A percentile compares a stretch with the other conserved stretches of the same genome.
Conservation (phyloP, 2,888 invertebrate genomes). For the Tiliacea aurago region DNA sequence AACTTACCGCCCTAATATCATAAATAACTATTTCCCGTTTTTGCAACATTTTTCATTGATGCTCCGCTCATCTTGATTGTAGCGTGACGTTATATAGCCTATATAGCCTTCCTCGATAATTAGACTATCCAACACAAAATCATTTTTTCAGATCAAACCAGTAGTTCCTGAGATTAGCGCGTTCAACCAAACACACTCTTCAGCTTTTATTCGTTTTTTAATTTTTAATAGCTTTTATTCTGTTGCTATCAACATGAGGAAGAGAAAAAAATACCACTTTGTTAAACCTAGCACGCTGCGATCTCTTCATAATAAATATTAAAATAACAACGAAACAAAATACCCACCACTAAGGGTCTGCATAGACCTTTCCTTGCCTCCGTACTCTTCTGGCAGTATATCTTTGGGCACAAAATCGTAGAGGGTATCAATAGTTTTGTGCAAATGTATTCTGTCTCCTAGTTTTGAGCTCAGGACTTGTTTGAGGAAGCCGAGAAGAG, state of each 20-base stretch:
- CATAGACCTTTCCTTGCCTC: slow-evolving; percentile 73
- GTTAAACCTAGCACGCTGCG: neutral
- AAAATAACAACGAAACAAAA: neutral
- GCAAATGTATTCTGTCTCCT: slow-evolving; percentile 68
- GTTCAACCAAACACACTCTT: too few relatives aligned
- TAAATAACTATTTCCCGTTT: too few relatives aligned
- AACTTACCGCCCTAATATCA: too few relatives aligned
- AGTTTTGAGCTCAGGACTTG: slow-evolving; percentile 76
- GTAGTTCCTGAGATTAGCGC: too few relatives aligned
- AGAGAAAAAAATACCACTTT: neutral
- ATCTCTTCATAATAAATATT: neutral
- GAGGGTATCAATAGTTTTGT: slow-evolving; percentile 69
- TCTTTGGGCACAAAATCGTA: slow-evolving; percentile 69
- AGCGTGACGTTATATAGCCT: too few relatives aligned
- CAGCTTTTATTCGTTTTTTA: too few relatives aligned
- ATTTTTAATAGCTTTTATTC: neutral
- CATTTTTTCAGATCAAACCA: too few relatives aligned
- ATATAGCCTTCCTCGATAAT: too few relatives aligned
- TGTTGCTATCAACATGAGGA: neutral
- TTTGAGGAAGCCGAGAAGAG: slow-evolving; percentile 72
- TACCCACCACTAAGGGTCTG: slow-evolving; percentile 70
- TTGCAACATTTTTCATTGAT: too few relatives aligned
- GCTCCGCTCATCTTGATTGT: too few relatives aligned
- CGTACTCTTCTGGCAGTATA: slow-evolving; percentile 78
- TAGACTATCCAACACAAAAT: too few relatives aligned